Evolutionary conservation across 2,888 invertebrate genomes (phyloP).

Genomic region (Lasius platythorax): DNA sequence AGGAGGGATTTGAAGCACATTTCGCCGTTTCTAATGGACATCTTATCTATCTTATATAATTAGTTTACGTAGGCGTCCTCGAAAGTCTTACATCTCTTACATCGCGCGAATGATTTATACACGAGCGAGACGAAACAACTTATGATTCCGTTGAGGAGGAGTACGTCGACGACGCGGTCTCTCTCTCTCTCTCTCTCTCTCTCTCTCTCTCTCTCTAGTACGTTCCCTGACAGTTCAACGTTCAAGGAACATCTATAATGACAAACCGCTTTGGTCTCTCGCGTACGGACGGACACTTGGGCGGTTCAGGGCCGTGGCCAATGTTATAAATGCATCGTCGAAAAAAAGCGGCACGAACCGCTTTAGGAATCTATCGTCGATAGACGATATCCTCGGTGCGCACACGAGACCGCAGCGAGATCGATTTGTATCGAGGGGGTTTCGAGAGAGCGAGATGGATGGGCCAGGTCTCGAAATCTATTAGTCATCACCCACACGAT

Average conservation of each 20-base stretch:
- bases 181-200: background rate
- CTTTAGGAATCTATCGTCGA: conserved; percentile 73
- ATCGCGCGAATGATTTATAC: conserved; percentile 47
- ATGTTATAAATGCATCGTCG: conserved; percentile 78
- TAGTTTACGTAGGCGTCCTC: conserved; percentile 28
- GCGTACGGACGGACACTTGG: conserved; percentile 63
- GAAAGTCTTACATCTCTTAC: conserved; percentile 17
- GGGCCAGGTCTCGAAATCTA: conserved; percentile 82
- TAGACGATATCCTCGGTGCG: conserved; percentile 71
- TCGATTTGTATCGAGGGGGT: conserved; percentile 80
- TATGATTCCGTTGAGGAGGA: conserved; percentile 26
- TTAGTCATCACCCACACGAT: conserved; percentile 84
- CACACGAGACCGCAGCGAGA: conserved; percentile 71
- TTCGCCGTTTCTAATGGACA: background rate
- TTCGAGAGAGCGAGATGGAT: conserved; percentile 80
- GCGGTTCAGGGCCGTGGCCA: conserved; percentile 75
- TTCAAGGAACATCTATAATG: conserved; percentile 55
- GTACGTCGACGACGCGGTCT: conserved; percentile 35
- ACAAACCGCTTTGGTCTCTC: conserved; percentile 70
- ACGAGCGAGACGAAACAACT: conserved; percentile 11
- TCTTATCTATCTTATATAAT: conserved; percentile 2
- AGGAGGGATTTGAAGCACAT: background rate
- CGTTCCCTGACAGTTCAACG: conserved; percentile 42
- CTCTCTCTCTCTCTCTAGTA: conserved; percentile 17
- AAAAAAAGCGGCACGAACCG: conserved; percentile 61